Conservation (phyloP, 2,888 invertebrate species). For the Diarsia mendica region DNA sequence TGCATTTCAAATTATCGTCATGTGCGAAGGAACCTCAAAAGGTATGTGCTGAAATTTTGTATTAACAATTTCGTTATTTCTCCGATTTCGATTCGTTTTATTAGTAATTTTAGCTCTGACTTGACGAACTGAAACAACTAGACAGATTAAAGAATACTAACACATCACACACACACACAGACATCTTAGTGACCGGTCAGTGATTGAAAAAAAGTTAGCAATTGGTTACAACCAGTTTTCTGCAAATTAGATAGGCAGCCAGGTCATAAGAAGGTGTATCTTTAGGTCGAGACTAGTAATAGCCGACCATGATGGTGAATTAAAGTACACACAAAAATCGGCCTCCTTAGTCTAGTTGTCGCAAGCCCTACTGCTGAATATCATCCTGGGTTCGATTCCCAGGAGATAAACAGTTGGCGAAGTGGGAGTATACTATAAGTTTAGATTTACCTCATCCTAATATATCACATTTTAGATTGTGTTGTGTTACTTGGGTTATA, state of each 20-base stretch:
- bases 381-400: not conserved
- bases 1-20: conserved; percentile 94
- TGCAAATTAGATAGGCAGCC: not conserved
- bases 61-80: not conserved
- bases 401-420: not conserved
- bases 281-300: not conserved
- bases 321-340: not conserved
- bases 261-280: not conserved
- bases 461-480: not conserved
- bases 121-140: not conserved
- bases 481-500: not conserved
- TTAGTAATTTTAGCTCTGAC: not conserved
- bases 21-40: conserved; percentile 93
- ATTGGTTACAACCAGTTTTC: conserved; percentile 6
- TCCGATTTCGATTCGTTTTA: not conserved
- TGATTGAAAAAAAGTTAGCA: not conserved
- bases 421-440: not conserved
- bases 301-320: not conserved
- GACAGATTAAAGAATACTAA: not conserved
- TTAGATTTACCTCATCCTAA: not conserved
- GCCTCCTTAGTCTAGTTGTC: not conserved
- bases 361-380: not conserved
- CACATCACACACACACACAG: not conserved
- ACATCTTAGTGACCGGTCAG: not conserved
- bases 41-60: conserved; percentile 79